Evolutionary conservation across 1,140 invertebrate species (phyloP), one percentile per base, ranked within the genome.

Genomic region (Helicoverpa armigera): DNA sequence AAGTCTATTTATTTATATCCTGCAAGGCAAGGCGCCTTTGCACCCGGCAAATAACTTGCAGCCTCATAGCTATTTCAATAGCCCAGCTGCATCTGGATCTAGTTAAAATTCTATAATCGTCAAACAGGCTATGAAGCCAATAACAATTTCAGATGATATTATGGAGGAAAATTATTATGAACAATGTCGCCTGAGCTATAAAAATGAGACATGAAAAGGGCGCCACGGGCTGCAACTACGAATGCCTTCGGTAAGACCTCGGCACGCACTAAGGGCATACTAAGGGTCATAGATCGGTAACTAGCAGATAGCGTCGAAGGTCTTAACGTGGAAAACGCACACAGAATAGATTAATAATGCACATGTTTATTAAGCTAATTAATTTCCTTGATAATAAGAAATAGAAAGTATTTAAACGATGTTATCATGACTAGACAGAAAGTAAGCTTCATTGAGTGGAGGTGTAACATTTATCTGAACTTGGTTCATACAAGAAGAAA

Each of bases 221-320:
- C 82, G 77, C 54, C 72, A 79, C 70, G 82, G 81, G 58, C 75
- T 83, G 84, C 84, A 87, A 53, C 81, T 86, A 90, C 65, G 50
- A 85, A 85, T 72, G 69, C 80, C 80, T 70, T 81, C 51, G 65
- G n/a, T 54, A 51, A 87, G 89, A 86, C 91, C 90, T 92, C 90
- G 90, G 88, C 90, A 92, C 92, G 90, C 87, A 85, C 88, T 89
- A 86, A 91, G 91, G 90, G 88, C 90, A 85, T 85, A 78, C 81
- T 82, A 86, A 91, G 90, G 90, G 89, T 91, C 90, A 89, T 90
- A 92, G 89, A 91, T 88, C 83, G 73, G 80, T 87, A 85, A 85
- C 87, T 86, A 88, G 72, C 75, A 83, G 85, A 85, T 86, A 82
- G 50, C 35, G 56, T 74, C 78, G 87, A 90, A 93, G 91, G 90